Percentiles rank a stretch among this genome's conserved stretches.
These are phyloP conservation scores for Parapsyche elsis DNA, from an alignment of 1,140 invertebrate species.

Conservation along the genomic window DNA sequence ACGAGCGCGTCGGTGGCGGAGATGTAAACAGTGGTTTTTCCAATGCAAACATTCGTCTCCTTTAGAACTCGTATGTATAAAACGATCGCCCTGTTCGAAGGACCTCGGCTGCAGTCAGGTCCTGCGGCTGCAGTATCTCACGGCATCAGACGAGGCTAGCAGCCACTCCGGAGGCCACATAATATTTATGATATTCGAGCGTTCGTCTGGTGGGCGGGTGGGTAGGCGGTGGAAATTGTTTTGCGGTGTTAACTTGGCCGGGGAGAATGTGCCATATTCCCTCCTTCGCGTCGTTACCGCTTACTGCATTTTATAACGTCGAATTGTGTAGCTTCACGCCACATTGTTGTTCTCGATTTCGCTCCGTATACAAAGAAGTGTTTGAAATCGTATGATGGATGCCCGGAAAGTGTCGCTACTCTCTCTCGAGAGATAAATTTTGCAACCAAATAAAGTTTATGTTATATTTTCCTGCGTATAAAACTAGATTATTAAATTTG, in stretches of 20 bases:
- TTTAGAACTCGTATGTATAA: slow-evolving; percentile 13
- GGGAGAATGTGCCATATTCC: slow-evolving; percentile 33
- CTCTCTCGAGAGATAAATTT: too few relatives aligned
- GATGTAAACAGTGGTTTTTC: too few relatives aligned
- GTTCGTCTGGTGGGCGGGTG: background rate
- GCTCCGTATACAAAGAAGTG: too few relatives aligned
- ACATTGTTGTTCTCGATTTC: background rate
- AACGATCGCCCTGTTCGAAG: slow-evolving; percentile 3
- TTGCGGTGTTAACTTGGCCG: slow-evolving; percentile 51
- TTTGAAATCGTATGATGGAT: too few relatives aligned
- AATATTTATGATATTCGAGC: slow-evolving; percentile 51
- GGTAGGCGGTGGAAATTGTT: slow-evolving; percentile 51
- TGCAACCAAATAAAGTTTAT: too few relatives aligned
- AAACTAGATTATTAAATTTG: too few relatives aligned
- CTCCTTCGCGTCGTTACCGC: background rate
- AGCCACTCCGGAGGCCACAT: slow-evolving; percentile 1
- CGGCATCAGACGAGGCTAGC: slow-evolving; percentile 27
- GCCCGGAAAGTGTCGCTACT: too few relatives aligned
- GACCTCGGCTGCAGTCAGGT: background rate
- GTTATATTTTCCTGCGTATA: too few relatives aligned
- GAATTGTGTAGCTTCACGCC: slow-evolving; percentile 22
- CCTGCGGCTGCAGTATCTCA: slow-evolving; percentile 40
- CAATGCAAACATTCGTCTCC: too few relatives aligned
- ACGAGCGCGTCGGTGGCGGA: too few relatives aligned
- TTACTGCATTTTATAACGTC: slow-evolving; percentile 17